Evolutionary conservation across 1,140 invertebrate genomes (phyloP).

Genomic region (Drosophila guanche): DNA sequence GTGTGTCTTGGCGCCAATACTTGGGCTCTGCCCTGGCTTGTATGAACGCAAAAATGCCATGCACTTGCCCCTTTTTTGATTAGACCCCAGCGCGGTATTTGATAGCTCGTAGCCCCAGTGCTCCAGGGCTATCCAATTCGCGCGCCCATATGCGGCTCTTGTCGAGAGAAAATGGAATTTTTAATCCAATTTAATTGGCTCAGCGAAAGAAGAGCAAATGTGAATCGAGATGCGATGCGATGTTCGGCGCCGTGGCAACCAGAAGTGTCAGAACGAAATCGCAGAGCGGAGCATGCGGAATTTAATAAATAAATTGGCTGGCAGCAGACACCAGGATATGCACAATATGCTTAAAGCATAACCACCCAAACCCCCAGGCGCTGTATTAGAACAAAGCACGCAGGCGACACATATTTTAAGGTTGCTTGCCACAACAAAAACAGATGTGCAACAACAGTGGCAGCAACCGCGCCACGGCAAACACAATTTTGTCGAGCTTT

Average conservation of each 20-base stretch:
- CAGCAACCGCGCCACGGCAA: conserved; percentile 21
- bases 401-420: conserved; percentile 75
- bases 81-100: conserved; percentile 57
- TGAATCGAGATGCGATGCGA: conserved; percentile 25
- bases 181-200: conserved; percentile 79
- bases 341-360: conserved; percentile 40
- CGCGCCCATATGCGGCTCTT: conserved; percentile 57
- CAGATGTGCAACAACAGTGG: too few relatives aligned
- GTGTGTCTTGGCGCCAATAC: conserved; percentile 21
- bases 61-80: conserved; percentile 72
- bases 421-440: conserved; percentile 46
- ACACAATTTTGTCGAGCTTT: conserved; percentile 34
- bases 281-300: conserved; percentile 1
- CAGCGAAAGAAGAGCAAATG: conserved; percentile 17
- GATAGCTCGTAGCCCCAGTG: conserved; percentile 52
- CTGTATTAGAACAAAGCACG: conserved; percentile 66
- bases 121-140: conserved; percentile 59
- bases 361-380: background rate
- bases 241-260: conserved; percentile 37
- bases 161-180: conserved; percentile 75
- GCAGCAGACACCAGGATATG: conserved; percentile 37
- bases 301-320: conserved; percentile 75
- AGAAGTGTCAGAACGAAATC: conserved; percentile 41
- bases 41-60: conserved; percentile 49
- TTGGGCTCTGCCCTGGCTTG: conserved; percentile 21